A percentile compares a stretch with the other conserved stretches of the same genome.
Conservation (phyloP, 2,113 vertebrate genomes). For the Brienomyrus longianalis region DNA sequence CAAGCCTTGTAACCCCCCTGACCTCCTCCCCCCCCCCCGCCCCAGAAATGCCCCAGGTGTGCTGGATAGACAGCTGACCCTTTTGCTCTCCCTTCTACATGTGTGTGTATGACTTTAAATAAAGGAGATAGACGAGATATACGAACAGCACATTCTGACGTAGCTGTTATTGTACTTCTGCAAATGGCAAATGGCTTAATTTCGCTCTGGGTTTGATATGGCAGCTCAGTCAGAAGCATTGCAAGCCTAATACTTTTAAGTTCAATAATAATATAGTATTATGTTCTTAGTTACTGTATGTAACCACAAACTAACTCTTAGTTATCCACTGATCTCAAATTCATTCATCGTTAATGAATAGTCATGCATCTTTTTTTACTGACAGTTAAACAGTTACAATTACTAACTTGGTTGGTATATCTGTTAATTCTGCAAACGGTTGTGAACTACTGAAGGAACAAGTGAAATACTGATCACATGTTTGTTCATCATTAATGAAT, state of each 20-base stretch:
- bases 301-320: not conserved
- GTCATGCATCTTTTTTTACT: not conserved
- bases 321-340: not conserved
- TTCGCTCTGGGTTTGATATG: not conserved
- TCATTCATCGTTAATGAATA: not conserved
- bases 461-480: not conserved
- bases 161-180: not conserved
- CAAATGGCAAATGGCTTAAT: not conserved
- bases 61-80: not conserved
- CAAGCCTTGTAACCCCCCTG: not conserved
- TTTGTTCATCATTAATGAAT: not conserved
- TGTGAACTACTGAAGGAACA: not conserved
- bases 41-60: not conserved
- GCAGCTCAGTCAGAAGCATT: not conserved
- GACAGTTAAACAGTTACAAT: not conserved
- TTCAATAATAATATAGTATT: not conserved
- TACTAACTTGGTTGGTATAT: not conserved
- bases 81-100: not conserved
- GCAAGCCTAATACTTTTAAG: not conserved
- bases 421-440: not conserved
- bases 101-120: not conserved
- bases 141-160: not conserved
- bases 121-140: not conserved
- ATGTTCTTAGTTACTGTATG: not conserved
- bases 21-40: not conserved